Evolutionary conservation across 37 sponge, comb jelly and placozoan genomes (phyloP).

Genomic region (Halisarca cf. caerulea): DNA sequence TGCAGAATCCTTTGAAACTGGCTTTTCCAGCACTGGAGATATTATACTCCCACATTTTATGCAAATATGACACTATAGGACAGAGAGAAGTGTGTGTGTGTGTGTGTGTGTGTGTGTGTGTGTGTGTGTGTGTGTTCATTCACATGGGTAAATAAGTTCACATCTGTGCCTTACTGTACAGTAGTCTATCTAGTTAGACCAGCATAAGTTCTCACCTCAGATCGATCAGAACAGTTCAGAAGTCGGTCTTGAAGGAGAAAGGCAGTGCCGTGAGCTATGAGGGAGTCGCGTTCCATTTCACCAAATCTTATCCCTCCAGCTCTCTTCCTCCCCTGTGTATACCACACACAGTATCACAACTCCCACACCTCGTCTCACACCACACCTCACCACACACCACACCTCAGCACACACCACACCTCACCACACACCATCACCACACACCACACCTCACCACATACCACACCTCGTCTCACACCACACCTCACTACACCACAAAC

Average conservation of each 20-base stretch:
- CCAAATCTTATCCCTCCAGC: constrained; percentile 92
- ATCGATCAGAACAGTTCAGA: constrained; percentile 93
- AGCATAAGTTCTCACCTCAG: constrained; percentile 56
- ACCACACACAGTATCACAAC: background rate
- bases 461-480: no score
- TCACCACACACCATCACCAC: no score
- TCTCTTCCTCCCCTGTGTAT: constrained; percentile 63
- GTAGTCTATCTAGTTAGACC: background rate
- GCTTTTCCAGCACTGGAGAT: constrained; percentile 59
- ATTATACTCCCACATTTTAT: constrained; percentile 87
- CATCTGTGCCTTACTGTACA: background rate
- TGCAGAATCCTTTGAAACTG: constrained; percentile 36
- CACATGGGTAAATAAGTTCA: background rate
- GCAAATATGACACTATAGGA: constrained; percentile 72
- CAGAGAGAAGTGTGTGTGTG: background rate
- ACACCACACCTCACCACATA: no score
- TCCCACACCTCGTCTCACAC: background rate
- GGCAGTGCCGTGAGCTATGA: constrained; percentile 92
- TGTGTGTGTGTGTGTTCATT: background rate
- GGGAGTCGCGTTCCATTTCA: constrained; percentile 93
- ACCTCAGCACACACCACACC: no score
- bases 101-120: background rate
- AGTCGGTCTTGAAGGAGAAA: constrained; percentile 94
- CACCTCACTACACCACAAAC: no score
- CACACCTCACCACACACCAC: background rate